A percentile compares a stretch with the other conserved stretches of the same genome.
Evolutionary conservation across 1,140 invertebrate genomes (phyloP).

Genomic region (Drosophila ironensis): DNA sequence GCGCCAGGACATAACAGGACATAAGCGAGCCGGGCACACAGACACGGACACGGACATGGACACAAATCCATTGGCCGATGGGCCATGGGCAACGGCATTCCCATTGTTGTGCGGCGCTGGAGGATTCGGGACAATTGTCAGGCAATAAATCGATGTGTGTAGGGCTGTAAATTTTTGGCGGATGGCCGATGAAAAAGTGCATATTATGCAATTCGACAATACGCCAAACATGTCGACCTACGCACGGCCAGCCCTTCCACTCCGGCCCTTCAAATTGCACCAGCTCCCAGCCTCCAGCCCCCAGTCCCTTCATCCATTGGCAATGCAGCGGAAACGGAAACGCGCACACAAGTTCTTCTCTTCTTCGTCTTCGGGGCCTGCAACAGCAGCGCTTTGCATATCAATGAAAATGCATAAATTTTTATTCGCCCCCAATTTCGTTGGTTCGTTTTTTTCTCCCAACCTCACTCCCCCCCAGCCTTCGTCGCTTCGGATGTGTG

Average conservation of each 20-base stretch:
- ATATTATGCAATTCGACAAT: constrained; percentile 81
- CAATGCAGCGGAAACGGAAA: constrained; percentile 71
- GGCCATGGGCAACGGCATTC: constrained; percentile 20
- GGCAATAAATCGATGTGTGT: constrained; percentile 82
- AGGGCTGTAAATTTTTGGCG: constrained; percentile 80
- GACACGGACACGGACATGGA: constrained; percentile 26
- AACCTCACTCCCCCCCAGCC: background rate
- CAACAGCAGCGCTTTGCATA: constrained; percentile 73
- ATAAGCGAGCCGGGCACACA: constrained; percentile 22
- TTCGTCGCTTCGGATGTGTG: constrained; percentile 42
- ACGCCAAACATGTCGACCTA: constrained; percentile 74
- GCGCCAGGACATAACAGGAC: constrained; percentile 28
- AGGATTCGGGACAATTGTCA: constrained; percentile 79
- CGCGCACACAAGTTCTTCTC: constrained; percentile 69
- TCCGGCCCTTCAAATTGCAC: no score
- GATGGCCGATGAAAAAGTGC: constrained; percentile 80
- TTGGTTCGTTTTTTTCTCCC: constrained; percentile 11
- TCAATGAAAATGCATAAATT: constrained; percentile 82
- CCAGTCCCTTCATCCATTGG: background rate
- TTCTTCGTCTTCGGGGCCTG: constrained; percentile 59
- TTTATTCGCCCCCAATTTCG: constrained; percentile 52
- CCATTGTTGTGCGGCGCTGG: constrained; percentile 57
- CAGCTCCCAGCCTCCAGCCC: background rate
- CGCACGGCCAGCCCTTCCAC: constrained; percentile 38
- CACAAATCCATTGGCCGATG: constrained; percentile 64